These are phyloP conservation scores for Achroia grisella DNA, from an alignment of 1,140 invertebrate genomes.

Conservation along the genomic window DNA sequence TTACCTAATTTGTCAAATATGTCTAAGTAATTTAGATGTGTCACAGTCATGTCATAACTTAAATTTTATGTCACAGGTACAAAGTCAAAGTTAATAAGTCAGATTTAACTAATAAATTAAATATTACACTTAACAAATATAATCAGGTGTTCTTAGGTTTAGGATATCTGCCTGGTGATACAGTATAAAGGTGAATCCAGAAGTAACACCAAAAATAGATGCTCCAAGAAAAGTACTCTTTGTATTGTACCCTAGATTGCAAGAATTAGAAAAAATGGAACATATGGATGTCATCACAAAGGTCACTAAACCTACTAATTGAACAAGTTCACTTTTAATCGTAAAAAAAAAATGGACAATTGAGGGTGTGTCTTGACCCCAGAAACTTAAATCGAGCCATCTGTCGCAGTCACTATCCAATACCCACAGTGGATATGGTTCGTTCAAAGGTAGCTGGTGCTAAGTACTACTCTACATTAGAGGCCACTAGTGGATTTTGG, in stretches of 20 bases:
- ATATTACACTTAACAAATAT: not conserved
- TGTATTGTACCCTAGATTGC: conserved; percentile 2
- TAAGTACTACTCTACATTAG: conserved; percentile 51
- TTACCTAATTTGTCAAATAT: too few relatives aligned
- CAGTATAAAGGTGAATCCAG: not conserved
- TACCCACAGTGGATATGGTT: conserved; percentile 56
- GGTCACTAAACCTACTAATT: conserved; percentile 48
- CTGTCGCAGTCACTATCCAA: conserved; percentile 44
- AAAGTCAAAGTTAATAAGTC: too few relatives aligned
- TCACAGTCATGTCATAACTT: too few relatives aligned
- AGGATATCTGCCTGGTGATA: conserved; percentile 7
- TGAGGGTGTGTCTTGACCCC: conserved; percentile 12
- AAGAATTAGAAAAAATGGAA: conserved; percentile 29
- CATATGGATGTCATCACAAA: conserved; percentile 31
- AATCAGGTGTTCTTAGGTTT: conserved; percentile 2
- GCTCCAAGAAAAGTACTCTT: conserved; percentile 2
- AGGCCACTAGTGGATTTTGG: conserved; percentile 60
- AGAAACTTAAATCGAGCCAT: conserved; percentile 22
- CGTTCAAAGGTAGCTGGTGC: conserved; percentile 36
- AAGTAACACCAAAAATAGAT: not conserved
- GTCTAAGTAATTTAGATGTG: too few relatives aligned
- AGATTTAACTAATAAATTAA: too few relatives aligned
- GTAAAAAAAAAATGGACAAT: conserved; percentile 10
- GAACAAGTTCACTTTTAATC: conserved; percentile 52
- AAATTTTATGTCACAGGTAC: too few relatives aligned